These are phyloP conservation scores for Ceramica pisi DNA, from an alignment of 2,888 invertebrate genomes.

Conservation along the genomic window DNA sequence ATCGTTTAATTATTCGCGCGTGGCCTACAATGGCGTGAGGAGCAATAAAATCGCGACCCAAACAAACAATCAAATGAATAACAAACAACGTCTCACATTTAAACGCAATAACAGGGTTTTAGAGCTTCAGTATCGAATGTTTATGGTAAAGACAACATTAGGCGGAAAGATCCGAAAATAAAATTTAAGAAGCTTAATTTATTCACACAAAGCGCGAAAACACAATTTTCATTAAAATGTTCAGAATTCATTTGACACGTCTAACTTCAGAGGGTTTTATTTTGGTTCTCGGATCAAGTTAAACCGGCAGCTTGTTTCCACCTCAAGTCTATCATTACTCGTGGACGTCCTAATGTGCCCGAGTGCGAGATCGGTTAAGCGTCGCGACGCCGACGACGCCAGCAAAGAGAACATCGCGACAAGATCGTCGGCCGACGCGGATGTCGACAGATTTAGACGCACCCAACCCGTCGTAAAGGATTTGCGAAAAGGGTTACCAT, in stretches of 20 bases:
- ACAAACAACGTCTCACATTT: conserved; percentile 64
- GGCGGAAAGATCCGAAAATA: conserved; percentile 38
- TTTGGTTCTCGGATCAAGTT: conserved; percentile 39
- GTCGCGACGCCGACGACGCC: conserved; percentile 68
- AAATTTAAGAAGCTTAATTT: conserved; percentile 19
- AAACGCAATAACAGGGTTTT: conserved; percentile 57
- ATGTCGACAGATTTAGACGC: conserved; percentile 84
- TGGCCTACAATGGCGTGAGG: conserved; percentile 72
- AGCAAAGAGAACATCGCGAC: conserved; percentile 73
- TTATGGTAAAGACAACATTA: conserved; percentile 59
- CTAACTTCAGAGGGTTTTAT: conserved; percentile 33
- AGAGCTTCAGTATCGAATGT: conserved; percentile 46
- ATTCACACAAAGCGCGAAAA: conserved; percentile 9
- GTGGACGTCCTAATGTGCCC: conserved; percentile 59
- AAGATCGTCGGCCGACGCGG: conserved; percentile 77
- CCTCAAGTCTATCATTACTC: conserved; percentile 57
- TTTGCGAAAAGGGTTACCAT: conserved; percentile 67
- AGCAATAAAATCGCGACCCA: conserved; percentile 65
- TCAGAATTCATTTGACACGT: conserved; percentile 12
- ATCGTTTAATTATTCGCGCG: conserved; percentile 76
- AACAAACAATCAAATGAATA: conserved; percentile 64
- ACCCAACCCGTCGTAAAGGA: conserved; percentile 68
- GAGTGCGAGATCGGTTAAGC: conserved; percentile 62
- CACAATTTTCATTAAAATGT: conserved; percentile 8
- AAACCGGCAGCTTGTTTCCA: conserved; percentile 34